Evolutionary conservation across 1,140 invertebrate genomes (phyloP).

Genomic region (Drosophila ambigua): DNA sequence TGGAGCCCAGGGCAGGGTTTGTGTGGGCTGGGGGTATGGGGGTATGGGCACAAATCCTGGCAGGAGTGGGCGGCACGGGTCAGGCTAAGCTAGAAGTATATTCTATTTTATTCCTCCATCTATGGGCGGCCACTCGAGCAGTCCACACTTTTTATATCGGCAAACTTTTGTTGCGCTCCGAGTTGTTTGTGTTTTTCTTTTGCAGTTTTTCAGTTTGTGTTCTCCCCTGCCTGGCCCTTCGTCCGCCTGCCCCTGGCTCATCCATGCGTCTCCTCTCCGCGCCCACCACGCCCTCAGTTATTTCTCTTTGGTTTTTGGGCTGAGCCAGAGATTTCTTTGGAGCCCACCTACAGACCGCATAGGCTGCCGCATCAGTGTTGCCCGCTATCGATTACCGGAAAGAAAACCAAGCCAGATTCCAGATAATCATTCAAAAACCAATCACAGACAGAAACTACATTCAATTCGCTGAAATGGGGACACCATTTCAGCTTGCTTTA

Average conservation of each 20-base stretch:
- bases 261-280: not conserved
- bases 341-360: constrained; percentile 41
- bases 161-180: constrained; percentile 78
- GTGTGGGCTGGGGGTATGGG: too few relatives aligned
- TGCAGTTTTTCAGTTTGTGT: constrained; percentile 79
- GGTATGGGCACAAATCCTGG: too few relatives aligned
- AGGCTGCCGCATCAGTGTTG: constrained; percentile 30
- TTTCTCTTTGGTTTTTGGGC: constrained; percentile 41
- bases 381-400: constrained; percentile 29
- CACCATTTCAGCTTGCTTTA: too few relatives aligned
- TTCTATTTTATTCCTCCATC: constrained; percentile 71
- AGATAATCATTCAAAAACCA: constrained; percentile 17
- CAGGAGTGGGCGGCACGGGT: too few relatives aligned
- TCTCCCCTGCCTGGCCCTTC: constrained; percentile 27
- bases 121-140: constrained; percentile 65
- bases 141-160: constrained; percentile 79
- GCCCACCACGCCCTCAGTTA: not conserved
- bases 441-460: not conserved
- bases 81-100: constrained; percentile 65
- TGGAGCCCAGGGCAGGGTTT: constrained; percentile 23
- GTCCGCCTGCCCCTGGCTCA: not conserved
- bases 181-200: constrained; percentile 83
- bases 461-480: not conserved
- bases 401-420: constrained; percentile 28
- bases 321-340: constrained; percentile 70